Conservation (phyloP, 2,797 vertebrate genomes). For the Serranus cabrilla region DNA sequence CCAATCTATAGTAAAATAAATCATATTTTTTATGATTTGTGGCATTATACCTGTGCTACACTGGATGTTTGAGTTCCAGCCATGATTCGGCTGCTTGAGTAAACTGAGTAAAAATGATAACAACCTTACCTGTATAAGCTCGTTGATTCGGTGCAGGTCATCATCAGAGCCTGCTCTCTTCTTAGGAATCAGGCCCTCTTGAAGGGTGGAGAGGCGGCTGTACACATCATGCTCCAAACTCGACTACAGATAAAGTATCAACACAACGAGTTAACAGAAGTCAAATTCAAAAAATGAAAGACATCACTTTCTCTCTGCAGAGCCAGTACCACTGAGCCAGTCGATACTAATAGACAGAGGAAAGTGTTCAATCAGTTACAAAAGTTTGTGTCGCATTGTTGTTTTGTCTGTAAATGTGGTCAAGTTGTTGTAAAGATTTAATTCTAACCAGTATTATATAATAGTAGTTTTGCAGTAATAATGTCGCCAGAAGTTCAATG, state of each 20-base stretch:
- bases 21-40: too few species aligned
- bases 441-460: background rate
- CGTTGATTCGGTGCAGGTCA: constrained; percentile 96
- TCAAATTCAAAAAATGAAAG: background rate
- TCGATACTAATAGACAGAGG: background rate
- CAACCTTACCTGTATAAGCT: constrained; percentile 94
- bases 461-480: background rate
- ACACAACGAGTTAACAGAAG: background rate
- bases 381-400: background rate
- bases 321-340: background rate
- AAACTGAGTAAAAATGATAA: background rate
- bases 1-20: too few species aligned
- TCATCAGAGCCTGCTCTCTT: constrained; percentile 96
- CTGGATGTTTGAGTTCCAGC: too few species aligned
- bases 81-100: too few species aligned
- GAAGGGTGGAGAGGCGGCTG: constrained; percentile 94
- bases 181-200: constrained; percentile 98
- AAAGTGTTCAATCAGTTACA: background rate
- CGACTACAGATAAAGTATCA: constrained; percentile 81
- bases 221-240: constrained; percentile 97
- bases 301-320: background rate
- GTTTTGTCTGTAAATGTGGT: background rate
- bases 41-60: too few species aligned
- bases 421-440: background rate
- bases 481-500: background rate